Conservation (phyloP, 2,797 vertebrate species). For the Alosa sapidissima region DNA sequence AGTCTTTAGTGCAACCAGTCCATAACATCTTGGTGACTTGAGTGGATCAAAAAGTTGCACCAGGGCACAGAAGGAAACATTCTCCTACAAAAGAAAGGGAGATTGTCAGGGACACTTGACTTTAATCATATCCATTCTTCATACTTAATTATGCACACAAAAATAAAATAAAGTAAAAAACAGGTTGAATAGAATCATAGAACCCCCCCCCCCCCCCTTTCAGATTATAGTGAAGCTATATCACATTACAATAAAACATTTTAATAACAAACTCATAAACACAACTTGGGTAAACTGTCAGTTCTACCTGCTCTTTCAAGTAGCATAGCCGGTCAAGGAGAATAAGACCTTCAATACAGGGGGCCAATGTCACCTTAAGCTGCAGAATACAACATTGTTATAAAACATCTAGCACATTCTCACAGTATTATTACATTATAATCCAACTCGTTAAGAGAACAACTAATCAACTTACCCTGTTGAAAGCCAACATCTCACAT, state of each 20-base stretch:
- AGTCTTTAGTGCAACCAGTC: slow-evolving; percentile 70
- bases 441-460: not conserved
- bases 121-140: no score
- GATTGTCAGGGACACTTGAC: no score
- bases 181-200: no score
- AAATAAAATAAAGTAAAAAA: no score
- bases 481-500: slow-evolving; percentile 92
- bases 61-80: slow-evolving; percentile 64
- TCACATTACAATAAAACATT: not conserved
- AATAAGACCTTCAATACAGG: slow-evolving; percentile 92
- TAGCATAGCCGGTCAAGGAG: slow-evolving; percentile 95
- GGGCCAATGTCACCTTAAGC: slow-evolving; percentile 92
- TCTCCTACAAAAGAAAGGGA: slow-evolving; percentile 57
- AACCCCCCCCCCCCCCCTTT: no score
- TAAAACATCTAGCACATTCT: no score
- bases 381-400: slow-evolving; percentile 59
- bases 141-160: not conserved
- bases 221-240: no score
- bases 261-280: not conserved
- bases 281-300: not conserved
- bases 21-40: slow-evolving; percentile 78
- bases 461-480: slow-evolving; percentile 79
- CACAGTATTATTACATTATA: not conserved
- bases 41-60: slow-evolving; percentile 80
- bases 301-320: slow-evolving; percentile 92